Conservation (phyloP, 2,888 invertebrate species). For the Bombylius major region DNA sequence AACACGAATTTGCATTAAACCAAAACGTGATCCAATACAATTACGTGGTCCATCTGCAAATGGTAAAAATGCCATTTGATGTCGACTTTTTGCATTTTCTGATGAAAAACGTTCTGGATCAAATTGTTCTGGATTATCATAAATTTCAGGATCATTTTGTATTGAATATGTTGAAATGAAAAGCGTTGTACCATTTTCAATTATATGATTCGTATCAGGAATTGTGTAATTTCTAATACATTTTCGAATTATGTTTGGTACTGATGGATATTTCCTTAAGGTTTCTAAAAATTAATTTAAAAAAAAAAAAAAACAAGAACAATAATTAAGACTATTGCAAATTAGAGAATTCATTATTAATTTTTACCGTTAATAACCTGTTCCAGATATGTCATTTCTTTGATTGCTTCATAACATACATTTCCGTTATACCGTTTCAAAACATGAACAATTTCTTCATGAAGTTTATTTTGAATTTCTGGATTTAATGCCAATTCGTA, state of each 20-base stretch:
- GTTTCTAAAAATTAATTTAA: constrained; percentile 34
- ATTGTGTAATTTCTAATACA: constrained; percentile 38
- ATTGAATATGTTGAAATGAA: constrained; percentile 45
- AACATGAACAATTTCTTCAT: constrained; percentile 25
- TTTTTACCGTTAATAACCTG: constrained; percentile 36
- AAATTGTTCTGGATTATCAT: constrained; percentile 48
- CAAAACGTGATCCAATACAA: constrained; percentile 35
- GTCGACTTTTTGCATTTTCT: constrained; percentile 38
- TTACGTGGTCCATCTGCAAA: constrained; percentile 36
- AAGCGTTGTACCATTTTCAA: constrained; percentile 40
- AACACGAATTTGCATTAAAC: constrained; percentile 22
- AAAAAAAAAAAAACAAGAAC: constrained; percentile 8
- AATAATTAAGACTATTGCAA: too few relatives aligned
- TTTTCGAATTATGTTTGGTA: constrained; percentile 37
- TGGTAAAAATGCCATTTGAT: constrained; percentile 32
- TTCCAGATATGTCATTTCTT: constrained; percentile 40
- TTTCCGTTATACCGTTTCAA: constrained; percentile 26
- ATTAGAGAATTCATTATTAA: neutral
- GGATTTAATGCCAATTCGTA: constrained; percentile 33
- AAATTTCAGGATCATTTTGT: constrained; percentile 47
- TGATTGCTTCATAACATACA: constrained; percentile 37
- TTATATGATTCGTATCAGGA: constrained; percentile 35
- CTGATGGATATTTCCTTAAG: constrained; percentile 42
- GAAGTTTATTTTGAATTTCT: constrained; percentile 31
- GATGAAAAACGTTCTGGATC: constrained; percentile 47